Evolutionary conservation across 1,140 invertebrate genomes (phyloP).

Genomic region (Meloidogyne exigua): DNA sequence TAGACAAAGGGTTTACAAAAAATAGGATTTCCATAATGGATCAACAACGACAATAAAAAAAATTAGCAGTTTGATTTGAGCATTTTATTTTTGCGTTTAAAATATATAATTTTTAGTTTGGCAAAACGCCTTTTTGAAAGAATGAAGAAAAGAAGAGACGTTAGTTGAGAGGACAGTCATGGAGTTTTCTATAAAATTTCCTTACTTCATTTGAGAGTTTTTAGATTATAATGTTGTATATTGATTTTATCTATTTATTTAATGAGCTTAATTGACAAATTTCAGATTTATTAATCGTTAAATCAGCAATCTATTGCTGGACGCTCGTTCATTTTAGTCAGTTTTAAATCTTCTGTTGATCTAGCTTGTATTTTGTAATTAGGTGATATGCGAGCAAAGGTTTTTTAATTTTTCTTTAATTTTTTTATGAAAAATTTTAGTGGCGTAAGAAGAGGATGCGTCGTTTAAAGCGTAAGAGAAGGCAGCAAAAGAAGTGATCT

Average conservation of each 20-base stretch:
- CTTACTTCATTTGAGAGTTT: background rate
- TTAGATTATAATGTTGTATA: background rate
- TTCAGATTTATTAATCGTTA: background rate
- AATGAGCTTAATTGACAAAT: background rate
- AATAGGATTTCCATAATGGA: too few relatives aligned
- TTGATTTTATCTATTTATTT: background rate
- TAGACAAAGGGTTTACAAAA: too few relatives aligned
- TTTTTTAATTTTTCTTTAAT: background rate
- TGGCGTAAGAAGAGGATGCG: slow-evolving; percentile 33
- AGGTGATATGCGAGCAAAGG: slow-evolving; percentile 25
- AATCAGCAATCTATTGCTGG: background rate
- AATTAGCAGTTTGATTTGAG: too few relatives aligned
- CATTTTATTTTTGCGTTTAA: background rate
- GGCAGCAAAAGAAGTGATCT: slow-evolving; percentile 23
- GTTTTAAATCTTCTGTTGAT: background rate
- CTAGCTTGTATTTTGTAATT: background rate
- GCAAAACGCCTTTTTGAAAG: background rate
- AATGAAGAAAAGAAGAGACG: background rate
- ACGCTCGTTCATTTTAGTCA: background rate
- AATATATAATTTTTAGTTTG: background rate
- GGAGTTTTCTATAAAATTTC: background rate
- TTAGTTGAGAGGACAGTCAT: background rate
- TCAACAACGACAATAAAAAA: too few relatives aligned
- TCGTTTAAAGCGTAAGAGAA: slow-evolving; percentile 27
- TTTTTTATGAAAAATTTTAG: slow-evolving; percentile 9